Evolutionary conservation across 2,888 invertebrate species (phyloP).

Genomic region (Theretra japonica): DNA sequence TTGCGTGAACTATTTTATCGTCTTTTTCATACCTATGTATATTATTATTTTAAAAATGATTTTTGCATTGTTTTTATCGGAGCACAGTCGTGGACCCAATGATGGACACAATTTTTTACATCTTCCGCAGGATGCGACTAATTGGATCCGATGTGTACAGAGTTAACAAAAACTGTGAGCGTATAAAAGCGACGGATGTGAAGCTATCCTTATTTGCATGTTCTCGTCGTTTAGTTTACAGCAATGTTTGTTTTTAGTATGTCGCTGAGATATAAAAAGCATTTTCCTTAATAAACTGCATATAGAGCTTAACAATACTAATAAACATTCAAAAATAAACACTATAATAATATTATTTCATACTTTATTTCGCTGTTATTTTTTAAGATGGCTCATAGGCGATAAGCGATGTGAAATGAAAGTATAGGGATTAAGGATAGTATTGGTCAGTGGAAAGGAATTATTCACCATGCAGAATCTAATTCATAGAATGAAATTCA

Average conservation of each 20-base stretch:
- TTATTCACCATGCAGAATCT: too few relatives aligned
- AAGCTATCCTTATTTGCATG: constrained; percentile 28
- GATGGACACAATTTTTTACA: constrained; percentile 11
- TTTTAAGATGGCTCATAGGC: too few relatives aligned
- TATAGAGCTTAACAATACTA: too few relatives aligned
- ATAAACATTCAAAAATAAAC: too few relatives aligned
- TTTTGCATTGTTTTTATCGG: background rate
- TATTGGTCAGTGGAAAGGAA: too few relatives aligned
- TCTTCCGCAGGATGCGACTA: constrained; percentile 27
- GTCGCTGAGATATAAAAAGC: constrained; percentile 2
- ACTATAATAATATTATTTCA: too few relatives aligned
- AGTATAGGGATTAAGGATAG: too few relatives aligned
- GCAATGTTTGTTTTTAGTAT: constrained; percentile 1
- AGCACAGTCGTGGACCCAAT: constrained; percentile 22
- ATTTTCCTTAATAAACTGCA: background rate
- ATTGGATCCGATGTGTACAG: constrained; percentile 28
- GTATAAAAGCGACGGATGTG: constrained; percentile 29
- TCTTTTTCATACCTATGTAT: too few relatives aligned
- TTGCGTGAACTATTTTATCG: too few relatives aligned
- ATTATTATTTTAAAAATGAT: background rate
- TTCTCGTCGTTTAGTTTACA: constrained; percentile 20
- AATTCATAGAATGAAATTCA: too few relatives aligned
- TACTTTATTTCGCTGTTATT: too few relatives aligned
- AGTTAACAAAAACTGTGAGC: constrained; percentile 29
- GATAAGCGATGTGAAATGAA: too few relatives aligned